Conservation (phyloP, 1,140 invertebrate genomes). For the Teleogryllus occipitalis region DNA sequence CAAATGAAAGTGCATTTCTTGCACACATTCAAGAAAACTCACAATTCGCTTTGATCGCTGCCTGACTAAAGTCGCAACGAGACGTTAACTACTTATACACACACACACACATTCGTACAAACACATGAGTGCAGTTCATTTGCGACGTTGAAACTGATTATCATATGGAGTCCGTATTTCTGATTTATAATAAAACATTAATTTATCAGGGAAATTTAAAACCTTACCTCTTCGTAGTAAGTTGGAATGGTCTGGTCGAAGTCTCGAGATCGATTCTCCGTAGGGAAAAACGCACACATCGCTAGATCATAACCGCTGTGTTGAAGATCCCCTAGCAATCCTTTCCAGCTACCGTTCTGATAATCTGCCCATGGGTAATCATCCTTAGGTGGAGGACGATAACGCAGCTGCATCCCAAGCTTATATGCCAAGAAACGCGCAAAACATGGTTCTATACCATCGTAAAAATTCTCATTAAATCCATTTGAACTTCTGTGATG, state of each 20-base stretch:
- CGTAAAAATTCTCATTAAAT: background rate
- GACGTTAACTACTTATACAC: no score
- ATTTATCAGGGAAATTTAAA: no score
- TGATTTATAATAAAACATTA: no score
- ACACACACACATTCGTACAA: no score
- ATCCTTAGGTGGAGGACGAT: background rate
- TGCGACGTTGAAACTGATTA: no score
- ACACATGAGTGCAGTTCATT: no score
- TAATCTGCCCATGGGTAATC: background rate
- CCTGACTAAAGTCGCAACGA: no score
- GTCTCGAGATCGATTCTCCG: background rate
- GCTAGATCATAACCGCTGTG: background rate
- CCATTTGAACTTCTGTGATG: no score
- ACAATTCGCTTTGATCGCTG: no score
- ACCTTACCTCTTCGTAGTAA: background rate
- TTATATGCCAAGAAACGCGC: background rate
- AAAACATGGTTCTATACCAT: background rate
- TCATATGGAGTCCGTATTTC: no score
- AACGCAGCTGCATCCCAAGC: background rate
- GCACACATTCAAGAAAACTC: no score
- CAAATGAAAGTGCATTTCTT: no score
- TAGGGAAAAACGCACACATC: background rate
- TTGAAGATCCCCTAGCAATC: background rate
- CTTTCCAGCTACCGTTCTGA: background rate
- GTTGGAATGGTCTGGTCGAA: background rate